phyloP scores from a whole-genome alignment of 2,888 invertebrate species.

The Lithophane semibrunnea region DNA sequence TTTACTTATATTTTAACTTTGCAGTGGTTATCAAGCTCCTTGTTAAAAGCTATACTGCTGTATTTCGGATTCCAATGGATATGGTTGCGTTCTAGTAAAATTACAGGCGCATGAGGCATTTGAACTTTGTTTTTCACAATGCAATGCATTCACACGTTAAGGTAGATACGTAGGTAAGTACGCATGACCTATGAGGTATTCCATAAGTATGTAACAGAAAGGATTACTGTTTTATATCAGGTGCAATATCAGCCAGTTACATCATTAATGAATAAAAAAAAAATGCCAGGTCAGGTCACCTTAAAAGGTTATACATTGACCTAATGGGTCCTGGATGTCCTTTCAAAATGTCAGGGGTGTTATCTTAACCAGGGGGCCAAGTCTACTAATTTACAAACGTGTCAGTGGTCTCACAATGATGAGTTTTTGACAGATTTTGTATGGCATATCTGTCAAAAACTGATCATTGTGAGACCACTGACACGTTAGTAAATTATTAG shows the following conservation, averaged over 20 bases:
- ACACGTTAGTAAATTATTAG: no score
- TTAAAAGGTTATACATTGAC: conserved; percentile 18
- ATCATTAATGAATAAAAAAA: conserved; percentile 8
- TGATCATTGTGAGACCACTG: no score
- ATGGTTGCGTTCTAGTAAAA: not conserved
- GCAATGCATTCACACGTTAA: not conserved
- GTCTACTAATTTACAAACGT: no score
- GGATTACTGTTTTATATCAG: not conserved
- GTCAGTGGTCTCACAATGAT: no score
- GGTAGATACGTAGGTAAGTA: not conserved
- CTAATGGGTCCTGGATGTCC: not conserved
- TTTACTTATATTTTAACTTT: no score
- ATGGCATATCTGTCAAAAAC: no score
- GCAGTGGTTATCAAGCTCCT: no score
- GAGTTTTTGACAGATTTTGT: no score
- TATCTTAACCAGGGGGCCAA: not conserved
- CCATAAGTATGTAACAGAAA: not conserved
- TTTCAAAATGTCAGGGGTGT: conserved; percentile 23
- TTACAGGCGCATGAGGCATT: not conserved
- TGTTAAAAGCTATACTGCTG: no score
- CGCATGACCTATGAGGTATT: conserved; percentile 1
- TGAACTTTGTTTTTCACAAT: not conserved
- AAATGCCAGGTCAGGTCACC: conserved; percentile 16
- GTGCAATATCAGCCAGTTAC: not conserved
- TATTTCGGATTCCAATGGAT: no score